Conservation (phyloP, 1,140 invertebrate genomes). For the Leptinotarsa texana region DNA sequence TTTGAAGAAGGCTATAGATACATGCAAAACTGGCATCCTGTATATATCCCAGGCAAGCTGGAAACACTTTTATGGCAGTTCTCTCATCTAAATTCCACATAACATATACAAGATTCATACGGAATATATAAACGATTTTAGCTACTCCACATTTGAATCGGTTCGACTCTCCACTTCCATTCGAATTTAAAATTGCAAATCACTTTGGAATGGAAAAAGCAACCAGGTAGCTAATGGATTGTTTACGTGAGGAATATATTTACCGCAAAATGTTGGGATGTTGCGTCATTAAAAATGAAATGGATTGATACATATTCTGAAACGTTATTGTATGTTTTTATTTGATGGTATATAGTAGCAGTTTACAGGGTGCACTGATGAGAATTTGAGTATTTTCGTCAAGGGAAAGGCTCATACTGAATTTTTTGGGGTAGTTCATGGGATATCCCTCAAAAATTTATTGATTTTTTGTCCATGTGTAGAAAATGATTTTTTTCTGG, state of each 20-base stretch:
- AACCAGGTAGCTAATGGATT: constrained; percentile 23
- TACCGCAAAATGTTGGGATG: constrained; percentile 7
- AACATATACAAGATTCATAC: not conserved
- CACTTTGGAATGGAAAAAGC: constrained; percentile 19
- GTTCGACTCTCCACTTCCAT: constrained; percentile 1
- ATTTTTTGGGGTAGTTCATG: no score
- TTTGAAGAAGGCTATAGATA: not conserved
- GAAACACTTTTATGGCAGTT: not conserved
- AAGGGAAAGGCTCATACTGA: no score
- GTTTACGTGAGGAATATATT: constrained; percentile 22
- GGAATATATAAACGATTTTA: constrained; percentile 16
- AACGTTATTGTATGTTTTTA: no score
- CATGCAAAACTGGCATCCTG: not conserved
- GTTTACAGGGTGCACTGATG: no score
- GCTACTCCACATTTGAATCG: constrained; percentile 7
- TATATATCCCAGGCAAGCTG: not conserved
- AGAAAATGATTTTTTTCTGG: no score
- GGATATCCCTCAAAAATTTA: no score
- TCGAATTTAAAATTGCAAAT: constrained; percentile 11
- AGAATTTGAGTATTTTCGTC: no score
- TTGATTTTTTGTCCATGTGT: no score
- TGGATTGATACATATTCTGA: no score
- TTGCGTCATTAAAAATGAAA: not conserved
- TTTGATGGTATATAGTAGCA: no score
- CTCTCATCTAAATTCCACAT: not conserved